Percentiles rank a stretch among this genome's conserved stretches.
Conservation (phyloP, 1,140 invertebrate genomes). For the Ruditapes philippinarum region DNA sequence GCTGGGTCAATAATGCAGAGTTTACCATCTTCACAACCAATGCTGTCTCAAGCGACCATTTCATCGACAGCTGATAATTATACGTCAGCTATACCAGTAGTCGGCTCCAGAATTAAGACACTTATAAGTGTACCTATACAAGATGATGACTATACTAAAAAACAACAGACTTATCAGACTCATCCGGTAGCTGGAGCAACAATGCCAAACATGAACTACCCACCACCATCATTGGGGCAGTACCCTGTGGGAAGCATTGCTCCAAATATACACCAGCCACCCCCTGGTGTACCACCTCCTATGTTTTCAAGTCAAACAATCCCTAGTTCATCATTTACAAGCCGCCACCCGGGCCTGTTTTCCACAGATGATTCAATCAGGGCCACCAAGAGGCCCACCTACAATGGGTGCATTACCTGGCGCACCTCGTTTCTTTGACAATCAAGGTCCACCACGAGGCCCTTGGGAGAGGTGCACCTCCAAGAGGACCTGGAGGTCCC, state of each 20-base stretch:
- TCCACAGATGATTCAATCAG: slow-evolving; percentile 80
- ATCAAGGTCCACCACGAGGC: slow-evolving; percentile 70
- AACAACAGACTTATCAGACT: slow-evolving; percentile 70
- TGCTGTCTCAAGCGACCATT: slow-evolving; percentile 31
- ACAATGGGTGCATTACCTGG: slow-evolving; percentile 1
- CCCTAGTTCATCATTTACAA: slow-evolving; percentile 59
- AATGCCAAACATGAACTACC: slow-evolving; percentile 68
- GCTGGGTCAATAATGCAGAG: neutral
- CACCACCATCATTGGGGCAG: slow-evolving; percentile 71
- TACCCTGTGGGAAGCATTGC: slow-evolving; percentile 72
- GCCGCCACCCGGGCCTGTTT: slow-evolving; percentile 77
- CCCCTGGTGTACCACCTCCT: slow-evolving; percentile 68
- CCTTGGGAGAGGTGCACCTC: slow-evolving; percentile 76
- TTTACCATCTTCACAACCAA: slow-evolving; percentile 51
- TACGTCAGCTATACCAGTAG: slow-evolving; percentile 71
- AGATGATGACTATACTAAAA: slow-evolving; percentile 86
- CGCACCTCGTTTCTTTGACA: slow-evolving; percentile 27
- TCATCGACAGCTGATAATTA: slow-evolving; percentile 68
- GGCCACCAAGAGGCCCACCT: slow-evolving; percentile 68
- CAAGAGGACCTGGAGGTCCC: slow-evolving; percentile 66
- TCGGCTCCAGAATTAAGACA: slow-evolving; percentile 89
- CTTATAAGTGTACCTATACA: slow-evolving; percentile 94
- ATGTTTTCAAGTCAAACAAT: slow-evolving; percentile 73
- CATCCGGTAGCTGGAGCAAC: slow-evolving; percentile 85
- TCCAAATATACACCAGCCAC: slow-evolving; percentile 67